These are phyloP conservation scores for Drosophila eohydei DNA, from an alignment of 2,888 invertebrate genomes.

Conservation along the genomic window DNA sequence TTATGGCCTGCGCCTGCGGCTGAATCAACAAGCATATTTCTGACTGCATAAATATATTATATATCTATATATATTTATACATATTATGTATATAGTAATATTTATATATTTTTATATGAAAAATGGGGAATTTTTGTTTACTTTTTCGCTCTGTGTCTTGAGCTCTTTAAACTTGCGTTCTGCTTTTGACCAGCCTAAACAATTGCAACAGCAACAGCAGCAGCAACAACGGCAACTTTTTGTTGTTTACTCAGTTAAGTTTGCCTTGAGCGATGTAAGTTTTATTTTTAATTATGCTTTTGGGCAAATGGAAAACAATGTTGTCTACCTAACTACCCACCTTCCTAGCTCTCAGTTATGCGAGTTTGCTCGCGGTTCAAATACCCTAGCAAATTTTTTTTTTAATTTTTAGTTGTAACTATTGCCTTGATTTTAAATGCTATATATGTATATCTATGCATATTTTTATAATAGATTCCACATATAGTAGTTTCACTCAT, in stretches of 20 bases:
- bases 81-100: neutral
- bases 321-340: constrained; percentile 12
- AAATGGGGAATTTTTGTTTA: constrained; percentile 12
- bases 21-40: constrained; percentile 52
- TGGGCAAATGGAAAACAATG: constrained; percentile 49
- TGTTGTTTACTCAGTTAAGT: constrained; percentile 32
- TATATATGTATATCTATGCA: neutral
- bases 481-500: too few relatives aligned
- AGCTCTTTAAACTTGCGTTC: constrained; percentile 9
- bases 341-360: neutral
- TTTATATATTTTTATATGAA: neutral
- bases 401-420: too few relatives aligned
- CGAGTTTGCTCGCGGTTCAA: neutral
- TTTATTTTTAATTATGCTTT: constrained; percentile 67
- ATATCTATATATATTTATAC: neutral
- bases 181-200: constrained; percentile 15
- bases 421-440: neutral
- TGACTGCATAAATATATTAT: neutral
- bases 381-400: constrained; percentile 1
- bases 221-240: constrained; percentile 26
- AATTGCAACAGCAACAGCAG: constrained; percentile 20
- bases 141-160: constrained; percentile 8
- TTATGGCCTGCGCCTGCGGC: constrained; percentile 13
- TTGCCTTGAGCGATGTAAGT: constrained; percentile 57
- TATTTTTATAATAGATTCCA: neutral